Conservation (phyloP, 2,797 vertebrate genomes). For the Anolis apletophallus region DNA sequence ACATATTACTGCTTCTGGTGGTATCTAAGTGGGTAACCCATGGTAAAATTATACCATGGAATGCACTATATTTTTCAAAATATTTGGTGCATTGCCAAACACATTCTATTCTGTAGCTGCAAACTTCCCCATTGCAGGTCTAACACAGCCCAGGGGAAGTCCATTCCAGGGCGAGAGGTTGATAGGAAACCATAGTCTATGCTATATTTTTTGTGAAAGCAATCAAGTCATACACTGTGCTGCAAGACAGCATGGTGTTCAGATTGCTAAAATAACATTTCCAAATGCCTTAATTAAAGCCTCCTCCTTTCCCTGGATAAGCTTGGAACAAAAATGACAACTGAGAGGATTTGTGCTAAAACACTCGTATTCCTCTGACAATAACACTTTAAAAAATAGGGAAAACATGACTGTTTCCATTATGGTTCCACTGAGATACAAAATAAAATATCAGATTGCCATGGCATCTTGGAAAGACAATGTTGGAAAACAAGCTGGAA, state of each 20-base stretch:
- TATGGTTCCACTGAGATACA: neutral
- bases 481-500: conserved; percentile 49
- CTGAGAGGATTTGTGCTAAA: conserved; percentile 34
- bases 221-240: neutral
- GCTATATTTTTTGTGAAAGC: neutral
- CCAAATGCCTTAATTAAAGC: neutral
- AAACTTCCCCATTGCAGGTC: neutral
- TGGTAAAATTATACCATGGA: neutral
- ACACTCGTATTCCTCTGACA: conserved; percentile 30
- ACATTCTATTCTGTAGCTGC: neutral
- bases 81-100: neutral
- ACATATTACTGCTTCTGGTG: neutral
- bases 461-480: conserved; percentile 10
- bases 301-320: neutral
- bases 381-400: conserved; percentile 32
- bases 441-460: conserved; percentile 50
- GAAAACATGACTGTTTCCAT: conserved; percentile 21
- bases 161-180: neutral
- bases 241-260: neutral
- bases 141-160: neutral
- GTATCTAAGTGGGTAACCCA: neutral
- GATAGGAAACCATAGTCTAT: neutral
- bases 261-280: conserved; percentile 19
- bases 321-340: neutral
- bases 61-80: no score